Evolutionary conservation across 1,140 invertebrate species (phyloP), one percentile per base, ranked within the genome.

Genomic region (Metopolophium dirhodum): DNA sequence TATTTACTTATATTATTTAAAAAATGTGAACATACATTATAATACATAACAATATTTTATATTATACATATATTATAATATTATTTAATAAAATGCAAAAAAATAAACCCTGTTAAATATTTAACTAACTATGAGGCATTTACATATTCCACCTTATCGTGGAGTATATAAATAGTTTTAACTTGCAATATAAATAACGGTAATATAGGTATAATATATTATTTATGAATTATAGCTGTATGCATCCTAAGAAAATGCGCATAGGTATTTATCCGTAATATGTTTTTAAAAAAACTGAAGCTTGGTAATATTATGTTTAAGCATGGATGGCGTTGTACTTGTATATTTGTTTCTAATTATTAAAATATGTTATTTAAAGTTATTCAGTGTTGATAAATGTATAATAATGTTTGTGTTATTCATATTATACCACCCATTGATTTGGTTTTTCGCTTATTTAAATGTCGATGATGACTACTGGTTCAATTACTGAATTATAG

Each of bases 331-430:
- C 51, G 51, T 54, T 20, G n/a, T 35, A 77, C 61, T n/a, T 68
- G 61, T 30, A 68, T n/a, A n/a, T 11, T n/a, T 18, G 61, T 45
- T 7, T 37, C 20, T 35, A 7, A 54, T 89, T 37, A 89, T 89
- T 35, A 54, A 41, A 35, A n/a, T 54, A 45, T 88, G 35, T 89
- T 57, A 57, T 89, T 89, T 89, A 57, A 41, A 57, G 22, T 89
- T 18, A 41, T 54, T 89, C 54, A 23, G 8, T 23, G n/a, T 54
- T 51, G 61, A 77, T 77, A 77, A n/a, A 77, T 35, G 4, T n/a
- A 77, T 89, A 89, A 89, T 89, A 26, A 54, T 41, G 87, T 37
- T 41, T 89, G 23, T 89, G 37, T 57, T 57, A 41, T 89, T 89
- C 11, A 89, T 89, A 54, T 51, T 51, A 88, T 88, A 57, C 8